Evolutionary conservation across 1,140 invertebrate species (phyloP).

Genomic region (Trichoplusia ni): DNA sequence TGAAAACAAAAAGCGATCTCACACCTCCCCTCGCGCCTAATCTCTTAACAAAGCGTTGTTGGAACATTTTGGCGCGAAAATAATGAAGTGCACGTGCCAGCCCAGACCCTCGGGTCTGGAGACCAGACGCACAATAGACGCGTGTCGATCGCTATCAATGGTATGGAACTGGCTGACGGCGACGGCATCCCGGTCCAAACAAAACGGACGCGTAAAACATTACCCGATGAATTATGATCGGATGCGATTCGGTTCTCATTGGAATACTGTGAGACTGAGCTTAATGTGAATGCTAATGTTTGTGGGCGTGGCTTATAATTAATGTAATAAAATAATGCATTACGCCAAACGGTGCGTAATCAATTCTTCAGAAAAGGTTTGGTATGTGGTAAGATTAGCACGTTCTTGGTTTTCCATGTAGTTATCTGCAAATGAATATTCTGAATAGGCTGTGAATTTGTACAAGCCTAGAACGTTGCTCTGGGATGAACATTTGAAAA

Average conservation of each 20-base stretch:
- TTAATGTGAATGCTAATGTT: constrained; percentile 7
- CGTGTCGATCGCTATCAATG: constrained; percentile 73
- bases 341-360: no score
- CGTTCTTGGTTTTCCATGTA: no score
- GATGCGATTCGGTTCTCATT: constrained; percentile 17
- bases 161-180: constrained; percentile 17
- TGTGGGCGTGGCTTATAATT: not conserved
- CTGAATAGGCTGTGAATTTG: no score
- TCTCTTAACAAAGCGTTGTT: constrained; percentile 75
- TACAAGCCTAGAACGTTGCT: no score
- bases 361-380: no score
- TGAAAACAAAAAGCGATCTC: constrained; percentile 33
- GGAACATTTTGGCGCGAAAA: constrained; percentile 78
- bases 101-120: constrained; percentile 35
- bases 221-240: constrained; percentile 24
- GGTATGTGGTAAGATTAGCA: no score
- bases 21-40: constrained; percentile 64
- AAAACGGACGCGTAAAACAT: constrained; percentile 54
- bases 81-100: constrained; percentile 75
- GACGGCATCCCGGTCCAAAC: no score
- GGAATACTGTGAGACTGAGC: not conserved
- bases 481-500: no score
- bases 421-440: no score
- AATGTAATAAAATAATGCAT: not conserved
- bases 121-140: constrained; percentile 51